A percentile compares a stretch with the other conserved stretches of the same genome.
These are phyloP conservation scores for Lutjanus argentimaculatus DNA, from an alignment of 2,797 vertebrate genomes.

Conservation along the genomic window DNA sequence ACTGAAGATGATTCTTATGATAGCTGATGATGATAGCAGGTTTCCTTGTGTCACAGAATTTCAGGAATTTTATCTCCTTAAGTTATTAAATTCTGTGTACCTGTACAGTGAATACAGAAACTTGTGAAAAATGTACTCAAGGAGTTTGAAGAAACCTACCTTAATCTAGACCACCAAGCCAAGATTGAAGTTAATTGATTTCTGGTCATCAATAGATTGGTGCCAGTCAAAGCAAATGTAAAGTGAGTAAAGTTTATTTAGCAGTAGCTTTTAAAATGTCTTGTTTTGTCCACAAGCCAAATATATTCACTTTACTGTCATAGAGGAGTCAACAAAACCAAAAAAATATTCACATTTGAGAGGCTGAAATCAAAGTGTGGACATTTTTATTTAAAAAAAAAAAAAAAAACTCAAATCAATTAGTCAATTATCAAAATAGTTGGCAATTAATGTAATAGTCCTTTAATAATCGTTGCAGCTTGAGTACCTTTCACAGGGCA, in stretches of 20 bases:
- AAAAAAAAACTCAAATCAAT: no score
- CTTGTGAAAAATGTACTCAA: not conserved
- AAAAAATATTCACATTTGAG: no score
- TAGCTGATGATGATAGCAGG: not conserved
- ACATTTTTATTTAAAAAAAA: no score
- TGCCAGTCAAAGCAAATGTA: not conserved
- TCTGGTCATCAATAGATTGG: not conserved
- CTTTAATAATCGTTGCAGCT: no score
- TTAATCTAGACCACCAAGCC: not conserved
- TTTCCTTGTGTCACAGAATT: not conserved
- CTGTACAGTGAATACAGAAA: not conserved
- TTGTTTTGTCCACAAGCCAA: no score
- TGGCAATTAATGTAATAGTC: no score
- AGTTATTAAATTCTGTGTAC: not conserved
- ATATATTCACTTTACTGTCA: no score
- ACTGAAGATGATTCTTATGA: slow-evolving; percentile 1
- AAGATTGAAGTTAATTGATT: not conserved
- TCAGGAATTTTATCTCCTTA: not conserved
- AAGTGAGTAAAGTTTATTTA: not conserved
- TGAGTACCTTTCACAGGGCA: no score
- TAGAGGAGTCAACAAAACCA: no score
- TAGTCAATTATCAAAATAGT: no score
- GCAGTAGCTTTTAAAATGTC: no score
- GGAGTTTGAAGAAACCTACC: not conserved
- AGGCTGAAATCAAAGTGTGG: no score